phyloP scores from a whole-genome alignment of 2,888 invertebrate genomes.

The Oscheius myriophilus region DNA sequence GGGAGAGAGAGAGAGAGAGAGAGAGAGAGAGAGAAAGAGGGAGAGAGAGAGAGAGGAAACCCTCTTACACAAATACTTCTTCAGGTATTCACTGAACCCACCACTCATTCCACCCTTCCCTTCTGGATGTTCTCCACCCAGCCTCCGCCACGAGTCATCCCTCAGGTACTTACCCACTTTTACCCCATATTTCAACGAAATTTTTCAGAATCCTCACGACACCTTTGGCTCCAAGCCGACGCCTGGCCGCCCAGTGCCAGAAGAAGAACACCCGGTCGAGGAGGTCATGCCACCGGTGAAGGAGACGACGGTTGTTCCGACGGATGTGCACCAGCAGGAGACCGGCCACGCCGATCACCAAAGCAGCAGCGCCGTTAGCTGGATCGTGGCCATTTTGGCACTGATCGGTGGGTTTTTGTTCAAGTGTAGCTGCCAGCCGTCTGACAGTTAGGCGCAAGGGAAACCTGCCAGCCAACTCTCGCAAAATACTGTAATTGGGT shows the following conservation, averaged over 20 bases:
- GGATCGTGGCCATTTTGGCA: slow-evolving; percentile 56
- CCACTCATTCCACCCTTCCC: slow-evolving; percentile 43
- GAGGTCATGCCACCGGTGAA: slow-evolving; percentile 5
- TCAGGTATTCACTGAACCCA: slow-evolving; percentile 1
- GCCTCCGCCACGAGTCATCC: slow-evolving; percentile 25
- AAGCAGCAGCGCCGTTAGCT: slow-evolving; percentile 47
- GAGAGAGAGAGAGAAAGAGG: background rate
- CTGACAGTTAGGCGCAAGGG: too few species aligned
- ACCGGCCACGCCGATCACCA: slow-evolving; percentile 30
- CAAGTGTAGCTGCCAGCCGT: too few species aligned
- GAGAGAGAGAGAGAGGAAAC: background rate
- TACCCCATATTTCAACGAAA: slow-evolving; percentile 20
- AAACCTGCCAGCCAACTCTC: too few species aligned
- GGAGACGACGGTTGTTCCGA: slow-evolving; percentile 1
- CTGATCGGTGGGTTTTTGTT: slow-evolving; percentile 53
- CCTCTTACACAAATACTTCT: background rate
- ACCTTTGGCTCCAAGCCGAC: slow-evolving; percentile 6
- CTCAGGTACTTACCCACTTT: slow-evolving; percentile 10
- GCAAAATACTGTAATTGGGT: too few species aligned
- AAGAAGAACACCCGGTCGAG: slow-evolving; percentile 1
- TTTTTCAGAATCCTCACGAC: slow-evolving; percentile 23
- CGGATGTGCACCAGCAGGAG: slow-evolving; percentile 28
- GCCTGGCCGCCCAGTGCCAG: background rate
- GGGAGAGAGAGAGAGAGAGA: background rate
- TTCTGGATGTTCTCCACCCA: slow-evolving; percentile 52